Percentiles rank a stretch among this genome's conserved stretches.
These are phyloP conservation scores for Synanceia verrucosa DNA, from an alignment of 2,797 vertebrate species.

Conservation along the genomic window DNA sequence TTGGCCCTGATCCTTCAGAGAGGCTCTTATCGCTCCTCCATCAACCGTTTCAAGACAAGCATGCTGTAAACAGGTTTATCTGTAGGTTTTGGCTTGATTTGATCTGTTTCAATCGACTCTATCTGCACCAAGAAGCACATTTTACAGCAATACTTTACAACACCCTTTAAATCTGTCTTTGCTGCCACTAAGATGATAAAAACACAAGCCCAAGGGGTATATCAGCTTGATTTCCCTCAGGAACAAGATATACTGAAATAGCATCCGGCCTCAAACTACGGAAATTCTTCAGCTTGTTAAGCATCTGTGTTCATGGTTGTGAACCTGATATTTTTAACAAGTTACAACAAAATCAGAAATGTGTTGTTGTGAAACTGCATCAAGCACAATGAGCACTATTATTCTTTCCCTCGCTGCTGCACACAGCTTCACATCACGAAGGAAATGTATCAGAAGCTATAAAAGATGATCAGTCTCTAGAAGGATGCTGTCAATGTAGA, in stretches of 20 bases:
- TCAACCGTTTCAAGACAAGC: not conserved
- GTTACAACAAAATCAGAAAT: conserved; percentile 19
- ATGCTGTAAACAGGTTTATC: conserved; percentile 5
- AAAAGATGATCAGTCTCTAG: conserved; percentile 2
- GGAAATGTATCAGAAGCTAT: not conserved
- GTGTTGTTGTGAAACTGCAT: not conserved
- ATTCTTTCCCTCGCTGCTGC: not conserved
- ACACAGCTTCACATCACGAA: conserved; percentile 2
- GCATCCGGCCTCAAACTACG: conserved; percentile 53
- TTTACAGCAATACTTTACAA: conserved; percentile 15
- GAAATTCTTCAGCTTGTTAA: conserved; percentile 69
- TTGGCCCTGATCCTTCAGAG: conserved; percentile 26
- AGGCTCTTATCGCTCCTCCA: conserved; percentile 9
- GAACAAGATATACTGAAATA: conserved; percentile 52
- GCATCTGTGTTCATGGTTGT: conserved; percentile 53
- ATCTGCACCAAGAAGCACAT: not conserved
- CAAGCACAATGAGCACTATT: not conserved
- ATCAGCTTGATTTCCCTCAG: conserved; percentile 48
- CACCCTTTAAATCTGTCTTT: conserved; percentile 19
- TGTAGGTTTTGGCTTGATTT: not conserved
- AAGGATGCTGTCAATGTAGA: conserved; percentile 4
- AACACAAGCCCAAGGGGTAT: conserved; percentile 33
- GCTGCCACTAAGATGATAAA: conserved; percentile 33
- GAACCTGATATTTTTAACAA: conserved; percentile 31
- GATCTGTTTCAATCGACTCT: not conserved